Evolutionary conservation across 30 jellyfish, hydroid and myxozoan species (phyloP).

Genomic region (Aurelia coerulea): DNA sequence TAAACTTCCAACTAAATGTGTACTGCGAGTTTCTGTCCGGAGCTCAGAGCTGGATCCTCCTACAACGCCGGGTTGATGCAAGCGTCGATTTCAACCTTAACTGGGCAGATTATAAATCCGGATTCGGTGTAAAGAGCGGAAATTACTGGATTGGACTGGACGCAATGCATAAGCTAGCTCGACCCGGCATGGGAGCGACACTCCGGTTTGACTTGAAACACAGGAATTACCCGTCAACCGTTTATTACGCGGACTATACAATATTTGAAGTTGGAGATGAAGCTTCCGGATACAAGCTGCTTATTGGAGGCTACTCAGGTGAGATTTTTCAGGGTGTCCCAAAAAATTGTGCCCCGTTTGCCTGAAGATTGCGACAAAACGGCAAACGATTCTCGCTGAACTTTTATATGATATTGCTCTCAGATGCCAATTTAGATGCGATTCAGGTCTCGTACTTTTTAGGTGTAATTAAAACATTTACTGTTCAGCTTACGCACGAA

Average conservation of each 20-base stretch:
- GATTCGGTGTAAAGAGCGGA: slow-evolving; percentile 20
- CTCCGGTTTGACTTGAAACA: slow-evolving; percentile 42
- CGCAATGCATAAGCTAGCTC: slow-evolving; percentile 14
- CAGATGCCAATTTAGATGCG: no score
- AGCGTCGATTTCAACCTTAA: slow-evolving; percentile 21
- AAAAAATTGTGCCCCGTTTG: no score
- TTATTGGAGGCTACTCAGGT: slow-evolving; percentile 47
- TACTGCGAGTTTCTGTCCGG: slow-evolving; percentile 45
- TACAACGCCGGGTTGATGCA: slow-evolving; percentile 33
- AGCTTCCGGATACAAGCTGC: slow-evolving; percentile 30
- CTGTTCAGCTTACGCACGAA: no score
- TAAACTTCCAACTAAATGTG: slow-evolving; percentile 11
- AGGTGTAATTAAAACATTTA: no score
- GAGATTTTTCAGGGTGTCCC: no score
- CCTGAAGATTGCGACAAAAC: no score
- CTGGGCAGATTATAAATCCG: slow-evolving; percentile 33
- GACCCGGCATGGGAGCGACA: slow-evolving; percentile 18
- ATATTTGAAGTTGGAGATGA: slow-evolving; percentile 59
- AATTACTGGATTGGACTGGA: slow-evolving; percentile 49
- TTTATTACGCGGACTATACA: slow-evolving; percentile 32
- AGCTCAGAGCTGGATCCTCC: slow-evolving; percentile 47
- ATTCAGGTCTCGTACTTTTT: no score
- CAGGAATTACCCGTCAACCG: slow-evolving; percentile 15
- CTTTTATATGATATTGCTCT: no score
- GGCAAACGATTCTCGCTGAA: no score